Conservation (phyloP, 1,140 invertebrate species). For the Magallana angulata region DNA sequence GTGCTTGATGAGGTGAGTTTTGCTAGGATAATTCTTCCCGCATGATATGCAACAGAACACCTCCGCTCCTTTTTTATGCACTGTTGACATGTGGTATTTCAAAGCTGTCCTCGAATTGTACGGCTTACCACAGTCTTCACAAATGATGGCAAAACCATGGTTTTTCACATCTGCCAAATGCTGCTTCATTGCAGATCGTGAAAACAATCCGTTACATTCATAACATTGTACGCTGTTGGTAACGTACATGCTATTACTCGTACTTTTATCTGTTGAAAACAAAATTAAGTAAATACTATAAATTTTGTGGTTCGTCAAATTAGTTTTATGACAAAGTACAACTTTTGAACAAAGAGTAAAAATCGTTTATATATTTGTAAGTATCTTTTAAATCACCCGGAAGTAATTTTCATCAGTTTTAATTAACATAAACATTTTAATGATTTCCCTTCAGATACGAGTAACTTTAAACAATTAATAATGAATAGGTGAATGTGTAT, state of each 20-base stretch:
- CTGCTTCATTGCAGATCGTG: neutral
- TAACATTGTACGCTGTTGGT: neutral
- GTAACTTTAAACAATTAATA: too few species aligned
- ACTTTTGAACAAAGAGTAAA: too few species aligned
- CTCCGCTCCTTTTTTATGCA: neutral
- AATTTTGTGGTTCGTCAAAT: too few species aligned
- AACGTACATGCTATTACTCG: neutral
- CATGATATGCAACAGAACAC: neutral
- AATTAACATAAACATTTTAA: too few species aligned
- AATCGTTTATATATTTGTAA: too few species aligned
- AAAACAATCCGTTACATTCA: neutral
- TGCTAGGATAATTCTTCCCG: conserved; percentile 11
- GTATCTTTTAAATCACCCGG: too few species aligned
- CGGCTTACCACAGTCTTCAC: neutral
- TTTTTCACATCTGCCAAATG: neutral
- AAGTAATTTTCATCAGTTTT: too few species aligned
- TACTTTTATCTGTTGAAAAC: neutral
- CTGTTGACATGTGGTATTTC: neutral
- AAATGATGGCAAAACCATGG: neutral
- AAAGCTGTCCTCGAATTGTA: conserved; percentile 13
- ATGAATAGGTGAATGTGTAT: too few species aligned
- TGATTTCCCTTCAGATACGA: too few species aligned
- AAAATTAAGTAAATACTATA: too few species aligned
- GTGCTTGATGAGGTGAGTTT: neutral
- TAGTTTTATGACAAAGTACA: too few species aligned